Evolutionary conservation across 2,797 vertebrate species (phyloP), one percentile per base, ranked within the genome.

Genomic region (Apogon hyalosoma): DNA sequence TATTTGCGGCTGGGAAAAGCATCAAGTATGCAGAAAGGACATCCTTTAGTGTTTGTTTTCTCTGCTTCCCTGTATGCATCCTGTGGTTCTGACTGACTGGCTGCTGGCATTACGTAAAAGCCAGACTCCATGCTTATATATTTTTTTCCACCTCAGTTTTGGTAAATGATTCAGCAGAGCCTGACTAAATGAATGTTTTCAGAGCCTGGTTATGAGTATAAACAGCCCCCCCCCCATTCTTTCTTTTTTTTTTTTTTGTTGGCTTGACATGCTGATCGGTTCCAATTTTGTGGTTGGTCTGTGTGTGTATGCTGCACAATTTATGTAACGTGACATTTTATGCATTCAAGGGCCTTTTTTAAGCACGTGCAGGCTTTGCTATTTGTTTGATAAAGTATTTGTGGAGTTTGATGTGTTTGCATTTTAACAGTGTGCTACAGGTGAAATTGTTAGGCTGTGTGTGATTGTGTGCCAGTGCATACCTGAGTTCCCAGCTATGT

Each of bases 1-100:
- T 89, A 91, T 93, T 91, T 88, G 88, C 15, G 82, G 84, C 91
- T 91, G 91, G 87, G 85, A 89, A 92, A 92, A 60, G 52, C 88
- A 91, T 92, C 86, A 92, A 82, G 60, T 85, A 84, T 88, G 83
- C 78, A 79, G 85, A 87, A 90, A 89, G 84, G 84, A 89, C 87
- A 89, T 92, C 86, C 82, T 86, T 82, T 66, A 79, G 65, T 88
- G 80, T 91, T 92, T 92, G 88, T 89, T 92, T 92, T 87, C 77
- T 85, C 82, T 80, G 71, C 83, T 85, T 86, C 80, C 74, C 82
- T 78, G 73, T 81, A 83, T 80, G 83, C 86, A 90, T 90, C 83
- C 69, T 77, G 85, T 83, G 86, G 86, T 85, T 89, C 80, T 74
- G 75, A 86, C 73, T 65, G 69, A 82, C 79, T 84, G 72, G 80